phyloP scores from a whole-genome alignment of 2,797 vertebrate species.

The Hydrocynus forskahlii region DNA sequence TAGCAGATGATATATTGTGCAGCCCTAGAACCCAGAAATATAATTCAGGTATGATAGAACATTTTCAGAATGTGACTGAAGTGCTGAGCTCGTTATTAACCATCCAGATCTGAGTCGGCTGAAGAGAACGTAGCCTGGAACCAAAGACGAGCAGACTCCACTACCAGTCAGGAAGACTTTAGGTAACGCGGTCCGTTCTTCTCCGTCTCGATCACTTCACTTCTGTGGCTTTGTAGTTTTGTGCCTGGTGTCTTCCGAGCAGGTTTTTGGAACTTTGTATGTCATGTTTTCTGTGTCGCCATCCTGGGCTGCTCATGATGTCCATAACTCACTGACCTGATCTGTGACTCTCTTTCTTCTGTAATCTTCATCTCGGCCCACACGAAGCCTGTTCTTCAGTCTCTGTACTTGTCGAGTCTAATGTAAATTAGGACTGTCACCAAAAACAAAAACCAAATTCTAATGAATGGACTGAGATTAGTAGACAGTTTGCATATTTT shows the following conservation, averaged over 20 bases:
- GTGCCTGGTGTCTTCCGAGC: constrained; percentile 29
- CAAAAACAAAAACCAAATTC: no score
- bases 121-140: constrained; percentile 79
- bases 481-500: no score
- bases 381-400: not conserved
- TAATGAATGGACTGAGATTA: no score
- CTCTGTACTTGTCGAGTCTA: not conserved
- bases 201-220: constrained; percentile 55
- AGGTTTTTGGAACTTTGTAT: not conserved
- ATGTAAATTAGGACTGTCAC: no score
- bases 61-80: constrained; percentile 34
- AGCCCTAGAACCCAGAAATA: no score
- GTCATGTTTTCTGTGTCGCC: constrained; percentile 22
- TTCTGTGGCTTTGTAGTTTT: constrained; percentile 60
- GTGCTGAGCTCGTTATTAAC: constrained; percentile 71
- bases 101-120: constrained; percentile 80
- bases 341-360: constrained; percentile 4
- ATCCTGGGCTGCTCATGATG: constrained; percentile 2
- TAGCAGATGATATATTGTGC: no score
- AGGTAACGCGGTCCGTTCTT: constrained; percentile 76
- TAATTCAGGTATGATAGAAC: no score
- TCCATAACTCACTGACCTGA: not conserved
- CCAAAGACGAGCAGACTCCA: constrained; percentile 80
- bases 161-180: constrained; percentile 82
- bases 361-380: not conserved